Evolutionary conservation across 2,888 invertebrate species (phyloP).

Genomic region (Eristalis intricaria): DNA sequence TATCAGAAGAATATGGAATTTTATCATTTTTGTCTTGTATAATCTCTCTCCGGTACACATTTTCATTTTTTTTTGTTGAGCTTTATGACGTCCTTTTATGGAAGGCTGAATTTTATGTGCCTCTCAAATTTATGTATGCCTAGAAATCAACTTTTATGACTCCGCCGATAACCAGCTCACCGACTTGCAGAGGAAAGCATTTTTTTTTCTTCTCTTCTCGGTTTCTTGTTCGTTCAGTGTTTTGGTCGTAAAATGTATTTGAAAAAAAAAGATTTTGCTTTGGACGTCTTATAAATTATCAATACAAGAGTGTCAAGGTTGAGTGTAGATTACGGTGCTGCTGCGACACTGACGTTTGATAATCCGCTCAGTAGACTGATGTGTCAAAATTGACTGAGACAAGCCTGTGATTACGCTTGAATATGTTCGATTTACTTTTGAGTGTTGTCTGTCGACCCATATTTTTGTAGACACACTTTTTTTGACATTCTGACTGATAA

Average conservation of each 20-base stretch:
- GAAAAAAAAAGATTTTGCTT: background rate
- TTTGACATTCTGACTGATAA: background rate
- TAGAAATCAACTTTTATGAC: background rate
- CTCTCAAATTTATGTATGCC: background rate
- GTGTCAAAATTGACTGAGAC: background rate
- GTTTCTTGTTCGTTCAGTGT: background rate
- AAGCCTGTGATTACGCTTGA: background rate
- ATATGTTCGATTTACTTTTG: background rate
- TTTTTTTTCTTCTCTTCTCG: background rate
- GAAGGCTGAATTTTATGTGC: background rate
- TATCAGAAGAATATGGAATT: conserved; percentile 10
- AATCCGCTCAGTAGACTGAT: background rate
- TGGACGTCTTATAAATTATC: background rate
- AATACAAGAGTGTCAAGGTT: background rate
- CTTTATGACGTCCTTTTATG: conserved; percentile 14
- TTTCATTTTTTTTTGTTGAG: background rate
- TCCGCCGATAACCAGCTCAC: background rate
- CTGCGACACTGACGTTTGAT: background rate
- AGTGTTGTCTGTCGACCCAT: background rate
- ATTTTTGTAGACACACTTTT: background rate
- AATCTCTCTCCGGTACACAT: background rate
- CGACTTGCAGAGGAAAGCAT: background rate
- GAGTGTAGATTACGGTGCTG: background rate
- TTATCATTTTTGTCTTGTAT: background rate
- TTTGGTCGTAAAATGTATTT: background rate